Conservation (phyloP, 1,140 invertebrate species). For the Platorchestia sp. region DNA sequence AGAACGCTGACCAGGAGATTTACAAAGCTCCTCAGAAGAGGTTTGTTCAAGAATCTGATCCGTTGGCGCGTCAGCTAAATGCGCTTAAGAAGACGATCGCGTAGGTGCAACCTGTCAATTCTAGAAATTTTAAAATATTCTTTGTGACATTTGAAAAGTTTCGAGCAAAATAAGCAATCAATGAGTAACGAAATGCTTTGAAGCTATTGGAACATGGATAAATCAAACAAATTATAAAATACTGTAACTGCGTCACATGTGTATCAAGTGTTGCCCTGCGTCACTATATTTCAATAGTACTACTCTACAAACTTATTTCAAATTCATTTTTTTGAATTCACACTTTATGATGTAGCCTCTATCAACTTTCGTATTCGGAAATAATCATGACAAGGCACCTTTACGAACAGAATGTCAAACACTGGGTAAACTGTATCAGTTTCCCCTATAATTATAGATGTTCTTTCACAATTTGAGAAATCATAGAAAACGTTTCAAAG, state of each 20-base stretch:
- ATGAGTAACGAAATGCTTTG: neutral
- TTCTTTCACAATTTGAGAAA: neutral
- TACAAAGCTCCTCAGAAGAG: slow-evolving; percentile 25
- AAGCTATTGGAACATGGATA: neutral
- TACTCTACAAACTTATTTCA: neutral
- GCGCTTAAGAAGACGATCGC: slow-evolving; percentile 44
- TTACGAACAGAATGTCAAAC: neutral
- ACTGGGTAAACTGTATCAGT: neutral
- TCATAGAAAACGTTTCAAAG: neutral
- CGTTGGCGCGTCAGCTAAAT: slow-evolving; percentile 15
- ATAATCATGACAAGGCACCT: neutral
- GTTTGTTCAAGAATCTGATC: slow-evolving; percentile 47
- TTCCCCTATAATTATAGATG: neutral
- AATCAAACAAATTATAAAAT: neutral
- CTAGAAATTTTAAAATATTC: neutral
- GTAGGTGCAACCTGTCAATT: neutral
- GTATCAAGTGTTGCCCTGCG: neutral
- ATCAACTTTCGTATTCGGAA: neutral
- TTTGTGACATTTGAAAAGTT: neutral
- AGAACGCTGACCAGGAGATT: slow-evolving; percentile 28
- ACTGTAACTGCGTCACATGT: neutral
- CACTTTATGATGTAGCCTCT: neutral
- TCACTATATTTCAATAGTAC: neutral
- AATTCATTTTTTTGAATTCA: neutral
- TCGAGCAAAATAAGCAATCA: neutral